Evolutionary conservation across 30 jellyfish, hydroid and myxozoan genomes (phyloP).

Genomic region (Aurelia sp.): DNA sequence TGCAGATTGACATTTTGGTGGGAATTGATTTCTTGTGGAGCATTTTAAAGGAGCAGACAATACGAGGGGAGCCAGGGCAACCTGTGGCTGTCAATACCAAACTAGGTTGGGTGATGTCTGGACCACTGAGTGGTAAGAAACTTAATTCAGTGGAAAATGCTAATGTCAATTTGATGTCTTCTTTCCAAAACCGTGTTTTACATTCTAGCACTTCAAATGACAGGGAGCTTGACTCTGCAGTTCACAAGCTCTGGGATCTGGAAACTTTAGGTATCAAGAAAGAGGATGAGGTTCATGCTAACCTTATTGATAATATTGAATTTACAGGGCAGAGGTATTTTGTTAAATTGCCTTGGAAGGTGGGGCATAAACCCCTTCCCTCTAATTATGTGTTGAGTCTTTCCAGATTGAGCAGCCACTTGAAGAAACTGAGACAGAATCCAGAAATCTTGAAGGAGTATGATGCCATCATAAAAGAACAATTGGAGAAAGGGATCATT

Average conservation of each 20-base stretch:
- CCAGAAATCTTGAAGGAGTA: slow-evolving; percentile 43
- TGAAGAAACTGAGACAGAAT: slow-evolving; percentile 38
- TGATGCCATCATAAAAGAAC: slow-evolving; percentile 38
- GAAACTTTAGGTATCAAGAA: slow-evolving; percentile 59
- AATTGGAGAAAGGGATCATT: slow-evolving; percentile 37
- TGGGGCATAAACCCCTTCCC: slow-evolving; percentile 66
- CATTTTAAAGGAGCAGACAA: slow-evolving; percentile 13
- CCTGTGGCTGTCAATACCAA: slow-evolving; percentile 38
- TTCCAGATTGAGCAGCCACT: slow-evolving; percentile 44
- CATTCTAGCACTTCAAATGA: not conserved
- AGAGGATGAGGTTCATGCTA: slow-evolving; percentile 48
- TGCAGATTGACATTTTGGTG: slow-evolving; percentile 29
- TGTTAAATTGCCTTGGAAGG: slow-evolving; percentile 70
- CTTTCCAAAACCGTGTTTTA: too few relatives aligned
- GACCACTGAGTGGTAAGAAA: slow-evolving; percentile 8
- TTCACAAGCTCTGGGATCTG: slow-evolving; percentile 54
- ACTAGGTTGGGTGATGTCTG: slow-evolving; percentile 36
- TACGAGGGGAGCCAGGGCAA: slow-evolving; percentile 52
- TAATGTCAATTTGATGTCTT: not conserved
- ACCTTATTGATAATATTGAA: slow-evolving; percentile 28
- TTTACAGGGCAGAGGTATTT: slow-evolving; percentile 63
- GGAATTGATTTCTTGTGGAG: slow-evolving; percentile 28
- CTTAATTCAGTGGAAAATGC: slow-evolving; percentile 13
- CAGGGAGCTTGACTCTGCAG: not conserved
- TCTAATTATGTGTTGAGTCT: slow-evolving; percentile 19